These are phyloP conservation scores for Struthidea cinerea DNA, from an alignment of 2,113 vertebrate species.

Conservation along the genomic window DNA sequence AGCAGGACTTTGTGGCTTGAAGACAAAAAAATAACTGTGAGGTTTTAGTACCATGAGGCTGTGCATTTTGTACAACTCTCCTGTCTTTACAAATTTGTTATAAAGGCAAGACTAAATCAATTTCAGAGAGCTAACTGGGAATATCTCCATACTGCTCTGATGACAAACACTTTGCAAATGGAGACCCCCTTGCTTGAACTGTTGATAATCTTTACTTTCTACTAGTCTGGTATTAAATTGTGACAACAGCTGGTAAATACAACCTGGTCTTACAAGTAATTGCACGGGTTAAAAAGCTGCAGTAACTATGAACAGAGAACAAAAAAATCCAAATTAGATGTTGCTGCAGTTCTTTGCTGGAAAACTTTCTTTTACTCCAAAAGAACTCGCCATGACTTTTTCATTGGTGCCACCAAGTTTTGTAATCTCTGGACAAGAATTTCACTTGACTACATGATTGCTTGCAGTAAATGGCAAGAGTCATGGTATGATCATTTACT, in stretches of 20 bases:
- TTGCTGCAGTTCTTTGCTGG: neutral
- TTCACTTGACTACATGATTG: neutral
- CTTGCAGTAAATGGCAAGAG: slow-evolving; percentile 7
- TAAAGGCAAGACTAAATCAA: neutral
- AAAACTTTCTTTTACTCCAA: neutral
- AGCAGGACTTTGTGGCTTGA: neutral
- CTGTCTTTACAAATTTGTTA: neutral
- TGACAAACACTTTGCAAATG: neutral
- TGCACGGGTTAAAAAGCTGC: neutral
- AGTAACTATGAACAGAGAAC: neutral
- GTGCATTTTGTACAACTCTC: neutral
- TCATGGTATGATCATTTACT: neutral
- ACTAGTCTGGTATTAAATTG: neutral
- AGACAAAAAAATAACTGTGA: neutral
- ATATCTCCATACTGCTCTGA: neutral
- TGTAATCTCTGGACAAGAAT: neutral
- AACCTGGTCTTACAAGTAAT: neutral
- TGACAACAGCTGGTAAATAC: neutral
- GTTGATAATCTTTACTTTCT: neutral
- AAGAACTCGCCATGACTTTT: neutral
- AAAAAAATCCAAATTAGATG: neutral
- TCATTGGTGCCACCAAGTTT: neutral
- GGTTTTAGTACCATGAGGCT: neutral
- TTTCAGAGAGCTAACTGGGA: neutral
- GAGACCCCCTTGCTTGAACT: neutral